A percentile compares a stretch with the other conserved stretches of the same genome.
Evolutionary conservation across 2,888 invertebrate genomes (phyloP).

Genomic region (Drosophila buzzatii): DNA sequence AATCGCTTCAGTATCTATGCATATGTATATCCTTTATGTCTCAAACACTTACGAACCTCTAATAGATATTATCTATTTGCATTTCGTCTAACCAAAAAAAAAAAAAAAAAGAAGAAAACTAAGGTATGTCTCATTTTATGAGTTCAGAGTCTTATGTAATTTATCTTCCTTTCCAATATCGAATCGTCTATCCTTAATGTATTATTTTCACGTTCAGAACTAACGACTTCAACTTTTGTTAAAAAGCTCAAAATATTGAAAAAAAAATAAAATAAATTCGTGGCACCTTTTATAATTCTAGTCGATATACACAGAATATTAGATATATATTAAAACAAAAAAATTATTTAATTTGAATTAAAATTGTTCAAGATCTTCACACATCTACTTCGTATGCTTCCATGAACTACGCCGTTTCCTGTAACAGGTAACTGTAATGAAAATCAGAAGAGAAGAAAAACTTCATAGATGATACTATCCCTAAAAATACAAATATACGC

Average conservation of each 20-base stretch:
- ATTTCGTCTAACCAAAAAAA: slow-evolving; percentile 14
- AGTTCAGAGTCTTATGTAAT: slow-evolving; percentile 28
- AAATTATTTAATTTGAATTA: slow-evolving; percentile 30
- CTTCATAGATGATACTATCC: not conserved
- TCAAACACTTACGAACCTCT: slow-evolving; percentile 39
- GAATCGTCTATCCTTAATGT: slow-evolving; percentile 39
- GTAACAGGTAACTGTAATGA: not conserved
- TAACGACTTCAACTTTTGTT: slow-evolving; percentile 75
- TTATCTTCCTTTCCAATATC: slow-evolving; percentile 57
- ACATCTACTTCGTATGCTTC: slow-evolving; percentile 26
- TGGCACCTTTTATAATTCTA: slow-evolving; percentile 40
- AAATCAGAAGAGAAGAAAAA: not conserved
- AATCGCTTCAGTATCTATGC: slow-evolving; percentile 49
- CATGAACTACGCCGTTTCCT: slow-evolving; percentile 20
- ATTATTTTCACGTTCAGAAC: slow-evolving; percentile 45
- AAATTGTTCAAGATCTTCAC: slow-evolving; percentile 19
- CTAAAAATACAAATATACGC: slow-evolving; percentile 9
- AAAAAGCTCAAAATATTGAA: slow-evolving; percentile 34
- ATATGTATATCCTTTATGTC: slow-evolving; percentile 37
- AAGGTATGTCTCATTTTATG: slow-evolving; percentile 29
- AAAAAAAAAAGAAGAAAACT: not conserved
- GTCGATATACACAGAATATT: slow-evolving; percentile 15
- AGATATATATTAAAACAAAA: slow-evolving; percentile 4
- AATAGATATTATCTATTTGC: slow-evolving; percentile 22
- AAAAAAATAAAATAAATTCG: slow-evolving; percentile 22